phyloP scores from a whole-genome alignment of 2,888 invertebrate species.

The Sarcophaga rosellei region DNA sequence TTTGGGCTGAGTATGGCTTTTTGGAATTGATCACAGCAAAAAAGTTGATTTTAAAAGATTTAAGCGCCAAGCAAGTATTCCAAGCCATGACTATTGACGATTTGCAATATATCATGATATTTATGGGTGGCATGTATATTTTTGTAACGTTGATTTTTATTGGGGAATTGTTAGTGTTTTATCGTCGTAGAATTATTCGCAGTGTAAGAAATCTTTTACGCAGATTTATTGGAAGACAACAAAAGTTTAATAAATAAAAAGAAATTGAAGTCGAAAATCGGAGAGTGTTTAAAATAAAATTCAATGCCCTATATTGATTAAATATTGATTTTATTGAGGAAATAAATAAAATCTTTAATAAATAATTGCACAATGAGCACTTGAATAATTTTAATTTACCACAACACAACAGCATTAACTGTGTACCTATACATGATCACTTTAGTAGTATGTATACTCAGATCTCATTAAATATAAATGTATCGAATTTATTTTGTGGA shows the following conservation, averaged over 20 bases:
- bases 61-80: slow-evolving; percentile 70
- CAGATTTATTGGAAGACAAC: neutral
- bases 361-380: too few species aligned
- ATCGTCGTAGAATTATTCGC: slow-evolving; percentile 14
- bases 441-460: too few species aligned
- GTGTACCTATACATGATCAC: too few species aligned
- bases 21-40: slow-evolving; percentile 73
- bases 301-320: too few species aligned
- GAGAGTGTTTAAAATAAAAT: too few species aligned
- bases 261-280: neutral
- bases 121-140: slow-evolving; percentile 70
- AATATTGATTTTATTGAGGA: too few species aligned
- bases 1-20: slow-evolving; percentile 72
- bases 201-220: neutral
- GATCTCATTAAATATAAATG: too few species aligned
- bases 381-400: too few species aligned
- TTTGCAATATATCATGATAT: slow-evolving; percentile 74
- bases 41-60: slow-evolving; percentile 71
- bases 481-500: too few species aligned
- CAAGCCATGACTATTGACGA: slow-evolving; percentile 74
- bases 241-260: neutral
- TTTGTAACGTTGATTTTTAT: slow-evolving; percentile 70
- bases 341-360: too few species aligned
- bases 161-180: slow-evolving; percentile 66
- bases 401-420: too few species aligned